Percentiles rank a stretch among this genome's conserved stretches.
phyloP scores from a whole-genome alignment of 2,888 invertebrate genomes.

The Calliphora vomitoria region DNA sequence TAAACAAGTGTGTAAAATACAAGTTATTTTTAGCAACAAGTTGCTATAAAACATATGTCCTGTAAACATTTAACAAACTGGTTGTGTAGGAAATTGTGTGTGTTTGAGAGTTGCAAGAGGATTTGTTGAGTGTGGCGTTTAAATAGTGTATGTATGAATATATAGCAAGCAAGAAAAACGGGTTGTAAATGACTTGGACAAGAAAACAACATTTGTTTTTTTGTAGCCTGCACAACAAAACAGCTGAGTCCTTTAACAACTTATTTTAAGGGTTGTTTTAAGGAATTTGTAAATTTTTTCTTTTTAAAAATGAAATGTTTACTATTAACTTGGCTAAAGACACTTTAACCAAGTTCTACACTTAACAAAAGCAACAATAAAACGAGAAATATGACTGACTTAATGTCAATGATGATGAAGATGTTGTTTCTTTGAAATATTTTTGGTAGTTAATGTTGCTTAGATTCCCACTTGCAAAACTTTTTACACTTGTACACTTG shows the following conservation, averaged over 20 bases:
- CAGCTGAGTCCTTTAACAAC: constrained; percentile 59
- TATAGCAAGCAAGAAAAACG: constrained; percentile 22
- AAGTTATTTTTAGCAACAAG: neutral
- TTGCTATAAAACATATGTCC: constrained; percentile 18
- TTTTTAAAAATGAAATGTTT: neutral
- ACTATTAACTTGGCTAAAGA: constrained; percentile 55
- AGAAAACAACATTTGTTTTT: constrained; percentile 44
- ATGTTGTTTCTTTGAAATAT: neutral
- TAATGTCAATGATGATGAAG: constrained; percentile 40
- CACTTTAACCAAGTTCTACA: neutral
- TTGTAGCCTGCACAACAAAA: constrained; percentile 28
- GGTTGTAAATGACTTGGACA: constrained; percentile 28
- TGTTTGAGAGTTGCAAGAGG: neutral
- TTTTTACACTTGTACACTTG: constrained; percentile 31
- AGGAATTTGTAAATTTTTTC: neutral
- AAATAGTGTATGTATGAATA: constrained; percentile 21
- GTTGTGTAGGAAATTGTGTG: neutral
- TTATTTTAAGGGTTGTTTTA: constrained; percentile 56
- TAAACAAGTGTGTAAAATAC: no score
- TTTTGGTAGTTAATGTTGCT: neutral
- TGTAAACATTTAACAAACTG: neutral
- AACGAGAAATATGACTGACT: neutral
- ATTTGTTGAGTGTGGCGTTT: neutral
- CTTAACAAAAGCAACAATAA: neutral
- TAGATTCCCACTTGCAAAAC: neutral